A percentile compares a stretch with the other conserved stretches of the same genome.
Conservation (phyloP, 2,888 invertebrate genomes). For the Folsomia manolachei region DNA sequence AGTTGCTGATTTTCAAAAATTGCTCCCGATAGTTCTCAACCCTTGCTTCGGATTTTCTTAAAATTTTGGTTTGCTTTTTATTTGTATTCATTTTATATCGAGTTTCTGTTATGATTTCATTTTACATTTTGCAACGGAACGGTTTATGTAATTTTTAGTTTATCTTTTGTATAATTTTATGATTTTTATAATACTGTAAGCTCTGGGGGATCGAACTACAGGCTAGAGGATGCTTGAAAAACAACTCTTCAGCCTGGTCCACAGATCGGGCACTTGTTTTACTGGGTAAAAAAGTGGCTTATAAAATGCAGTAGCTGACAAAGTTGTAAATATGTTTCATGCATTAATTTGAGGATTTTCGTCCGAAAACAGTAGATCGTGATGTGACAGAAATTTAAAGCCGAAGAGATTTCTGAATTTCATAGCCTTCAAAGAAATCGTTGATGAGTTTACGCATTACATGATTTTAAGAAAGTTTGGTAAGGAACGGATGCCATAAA, state of each 20-base stretch:
- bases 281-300: too few species aligned
- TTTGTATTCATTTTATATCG: constrained; percentile 22
- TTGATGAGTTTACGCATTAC: too few species aligned
- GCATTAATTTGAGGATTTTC: too few species aligned
- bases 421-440: too few species aligned
- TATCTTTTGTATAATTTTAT: constrained; percentile 29
- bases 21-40: constrained; percentile 4
- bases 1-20: constrained; percentile 5
- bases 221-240: neutral
- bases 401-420: too few species aligned
- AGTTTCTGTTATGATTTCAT: constrained; percentile 38
- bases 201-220: neutral
- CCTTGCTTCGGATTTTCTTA: constrained; percentile 14
- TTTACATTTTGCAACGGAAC: constrained; percentile 32
- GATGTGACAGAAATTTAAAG: too few species aligned
- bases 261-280: too few species aligned
- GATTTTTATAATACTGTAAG: constrained; percentile 9
- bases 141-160: constrained; percentile 39
- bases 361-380: too few species aligned
- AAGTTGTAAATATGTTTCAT: too few species aligned
- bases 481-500: too few species aligned
- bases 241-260: neutral
- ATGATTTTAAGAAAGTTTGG: too few species aligned
- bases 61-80: constrained; percentile 43
- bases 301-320: too few species aligned